These are phyloP conservation scores for Tachuris rubrigastra DNA, from an alignment of 2,113 vertebrate genomes.

Conservation along the genomic window DNA sequence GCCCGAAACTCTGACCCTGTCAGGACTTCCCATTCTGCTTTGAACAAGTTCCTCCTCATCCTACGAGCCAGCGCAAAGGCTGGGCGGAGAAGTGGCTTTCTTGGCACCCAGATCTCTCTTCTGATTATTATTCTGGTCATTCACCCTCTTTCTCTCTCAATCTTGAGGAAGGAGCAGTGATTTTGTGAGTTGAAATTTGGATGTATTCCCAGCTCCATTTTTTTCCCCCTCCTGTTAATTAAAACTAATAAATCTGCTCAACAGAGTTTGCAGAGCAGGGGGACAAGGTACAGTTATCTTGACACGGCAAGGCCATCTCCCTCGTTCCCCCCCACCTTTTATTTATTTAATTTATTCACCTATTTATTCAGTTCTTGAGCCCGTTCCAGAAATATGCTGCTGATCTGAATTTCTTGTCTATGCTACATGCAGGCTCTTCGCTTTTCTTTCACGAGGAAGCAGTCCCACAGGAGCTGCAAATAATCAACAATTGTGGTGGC, in stretches of 20 bases:
- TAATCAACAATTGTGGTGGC: slow-evolving; percentile 42
- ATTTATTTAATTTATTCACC: slow-evolving; percentile 51
- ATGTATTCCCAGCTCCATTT: slow-evolving; percentile 73
- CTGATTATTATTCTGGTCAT: slow-evolving; percentile 72
- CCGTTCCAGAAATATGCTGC: not conserved
- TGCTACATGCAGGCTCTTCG: not conserved
- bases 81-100: slow-evolving; percentile 21
- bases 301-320: slow-evolving; percentile 6
- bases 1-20: not conserved
- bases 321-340: not conserved
- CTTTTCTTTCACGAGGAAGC: slow-evolving; percentile 6
- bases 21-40: not conserved
- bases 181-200: slow-evolving; percentile 73
- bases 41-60: not conserved
- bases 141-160: slow-evolving; percentile 55
- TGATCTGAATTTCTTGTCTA: not conserved
- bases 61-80: not conserved
- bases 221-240: slow-evolving; percentile 63
- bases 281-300: slow-evolving; percentile 40
- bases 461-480: slow-evolving; percentile 52
- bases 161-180: slow-evolving; percentile 70
- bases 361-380: slow-evolving; percentile 39
- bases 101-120: slow-evolving; percentile 47
- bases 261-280: slow-evolving; percentile 54
- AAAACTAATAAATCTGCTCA: slow-evolving; percentile 80